Percentiles rank a stretch among this genome's conserved stretches.
phyloP scores from a whole-genome alignment of 37 sponge, comb jelly and placozoan genomes.

The Amphimedon queenslandica region DNA sequence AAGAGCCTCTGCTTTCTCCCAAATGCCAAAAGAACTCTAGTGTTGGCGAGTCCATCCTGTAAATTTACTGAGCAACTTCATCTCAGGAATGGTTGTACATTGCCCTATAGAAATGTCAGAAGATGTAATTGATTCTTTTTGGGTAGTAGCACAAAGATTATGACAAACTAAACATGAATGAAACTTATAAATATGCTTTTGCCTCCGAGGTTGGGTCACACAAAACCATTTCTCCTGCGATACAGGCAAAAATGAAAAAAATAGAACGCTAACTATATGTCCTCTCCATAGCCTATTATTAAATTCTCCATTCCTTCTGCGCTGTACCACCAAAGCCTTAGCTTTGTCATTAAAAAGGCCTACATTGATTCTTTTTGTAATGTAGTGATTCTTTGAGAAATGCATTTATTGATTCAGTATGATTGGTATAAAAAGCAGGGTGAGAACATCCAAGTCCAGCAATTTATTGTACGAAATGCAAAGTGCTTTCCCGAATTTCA shows the following conservation, averaged over 20 bases:
- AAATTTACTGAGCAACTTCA: too few relatives aligned
- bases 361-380: conserved; percentile 20
- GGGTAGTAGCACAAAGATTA: background rate
- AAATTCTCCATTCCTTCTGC: background rate
- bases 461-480: background rate
- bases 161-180: background rate
- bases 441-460: conserved; percentile 8
- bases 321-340: background rate
- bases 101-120: too few relatives aligned
- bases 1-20: too few relatives aligned
- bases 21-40: conserved; percentile 3
- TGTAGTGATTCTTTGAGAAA: too few relatives aligned
- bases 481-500: too few relatives aligned
- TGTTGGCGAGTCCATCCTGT: conserved; percentile 15
- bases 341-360: conserved; percentile 14
- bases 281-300: background rate
- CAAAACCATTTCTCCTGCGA: conserved; percentile 2
- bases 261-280: background rate
- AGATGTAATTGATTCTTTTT: background rate
- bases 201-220: too few relatives aligned
- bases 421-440: background rate
- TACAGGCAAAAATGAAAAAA: background rate
- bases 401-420: too few relatives aligned
- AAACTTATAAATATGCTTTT: too few relatives aligned
- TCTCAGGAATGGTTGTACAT: too few relatives aligned